Conservation (phyloP, 2,888 invertebrate species). For the Pseudococcus viburni region DNA sequence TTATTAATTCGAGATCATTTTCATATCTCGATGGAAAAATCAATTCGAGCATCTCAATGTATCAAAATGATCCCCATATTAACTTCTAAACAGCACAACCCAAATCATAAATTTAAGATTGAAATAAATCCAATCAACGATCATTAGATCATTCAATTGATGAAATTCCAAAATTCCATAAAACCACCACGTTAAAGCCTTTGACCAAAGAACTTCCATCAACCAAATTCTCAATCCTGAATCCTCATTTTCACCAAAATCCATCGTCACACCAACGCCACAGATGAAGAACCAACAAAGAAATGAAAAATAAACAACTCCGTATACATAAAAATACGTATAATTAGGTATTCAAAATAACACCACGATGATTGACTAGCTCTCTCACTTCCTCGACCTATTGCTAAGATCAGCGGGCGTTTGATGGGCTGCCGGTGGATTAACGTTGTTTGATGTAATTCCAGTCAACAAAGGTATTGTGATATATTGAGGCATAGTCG, state of each 20-base stretch:
- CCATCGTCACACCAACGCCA: background rate
- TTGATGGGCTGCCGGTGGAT: conserved; percentile 68
- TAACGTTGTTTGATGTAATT: conserved; percentile 41
- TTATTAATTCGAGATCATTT: no score
- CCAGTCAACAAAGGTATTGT: conserved; percentile 63
- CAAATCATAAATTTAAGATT: no score
- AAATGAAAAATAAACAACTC: conserved; percentile 1
- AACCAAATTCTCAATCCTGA: no score
- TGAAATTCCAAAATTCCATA: no score
- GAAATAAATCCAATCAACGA: no score
- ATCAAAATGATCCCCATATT: no score
- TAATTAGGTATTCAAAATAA: background rate
- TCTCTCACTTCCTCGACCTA: conserved; percentile 65
- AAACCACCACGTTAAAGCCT: no score
- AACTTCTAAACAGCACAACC: no score
- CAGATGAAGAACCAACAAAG: background rate
- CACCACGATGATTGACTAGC: conserved; percentile 48
- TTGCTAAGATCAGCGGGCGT: conserved; percentile 68
- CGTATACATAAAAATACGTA: conserved; percentile 11
- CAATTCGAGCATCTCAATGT: no score
- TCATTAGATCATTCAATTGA: no score
- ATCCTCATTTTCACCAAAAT: background rate
- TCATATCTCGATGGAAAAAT: no score
- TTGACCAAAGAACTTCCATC: no score
- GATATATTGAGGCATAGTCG: conserved; percentile 61